Evolutionary conservation across 2,797 vertebrate genomes (phyloP).

Genomic region (Tympanoctomys barrerae): DNA sequence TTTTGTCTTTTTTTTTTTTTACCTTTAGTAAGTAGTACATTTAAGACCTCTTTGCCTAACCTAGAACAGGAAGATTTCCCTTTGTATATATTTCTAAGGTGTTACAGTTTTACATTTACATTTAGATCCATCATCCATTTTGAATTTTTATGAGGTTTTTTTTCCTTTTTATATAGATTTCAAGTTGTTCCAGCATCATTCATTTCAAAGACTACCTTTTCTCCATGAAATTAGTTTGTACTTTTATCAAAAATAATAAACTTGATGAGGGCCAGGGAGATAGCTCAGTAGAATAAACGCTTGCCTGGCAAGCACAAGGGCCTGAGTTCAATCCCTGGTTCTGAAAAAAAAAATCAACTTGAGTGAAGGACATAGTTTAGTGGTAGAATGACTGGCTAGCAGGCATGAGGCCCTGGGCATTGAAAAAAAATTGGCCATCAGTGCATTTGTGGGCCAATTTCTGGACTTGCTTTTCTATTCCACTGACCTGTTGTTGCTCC

Average conservation of each 20-base stretch:
- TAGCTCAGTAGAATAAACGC: no score
- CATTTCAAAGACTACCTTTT: background rate
- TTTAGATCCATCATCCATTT: slow-evolving; percentile 2
- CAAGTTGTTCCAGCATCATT: background rate
- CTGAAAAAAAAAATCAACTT: background rate
- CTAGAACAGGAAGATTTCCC: background rate
- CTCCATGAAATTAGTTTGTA: background rate
- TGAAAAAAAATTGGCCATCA: background rate
- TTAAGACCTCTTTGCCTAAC: background rate
- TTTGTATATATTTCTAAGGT: background rate
- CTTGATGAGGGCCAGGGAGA: background rate
- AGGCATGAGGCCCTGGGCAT: background rate
- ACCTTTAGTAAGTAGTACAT: background rate
- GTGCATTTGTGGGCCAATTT: background rate
- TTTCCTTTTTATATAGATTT: background rate
- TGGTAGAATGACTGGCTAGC: background rate
- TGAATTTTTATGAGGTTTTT: background rate
- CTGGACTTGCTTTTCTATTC: background rate
- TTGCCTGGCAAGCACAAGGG: no score
- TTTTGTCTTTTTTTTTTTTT: background rate
- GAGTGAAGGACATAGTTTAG: background rate
- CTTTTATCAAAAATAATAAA: background rate
- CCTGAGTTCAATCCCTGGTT: no score
- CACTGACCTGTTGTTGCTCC: background rate
- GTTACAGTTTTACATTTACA: background rate